Conservation (phyloP, 2,797 vertebrate genomes). For the Thalassophryne amazonica region DNA sequence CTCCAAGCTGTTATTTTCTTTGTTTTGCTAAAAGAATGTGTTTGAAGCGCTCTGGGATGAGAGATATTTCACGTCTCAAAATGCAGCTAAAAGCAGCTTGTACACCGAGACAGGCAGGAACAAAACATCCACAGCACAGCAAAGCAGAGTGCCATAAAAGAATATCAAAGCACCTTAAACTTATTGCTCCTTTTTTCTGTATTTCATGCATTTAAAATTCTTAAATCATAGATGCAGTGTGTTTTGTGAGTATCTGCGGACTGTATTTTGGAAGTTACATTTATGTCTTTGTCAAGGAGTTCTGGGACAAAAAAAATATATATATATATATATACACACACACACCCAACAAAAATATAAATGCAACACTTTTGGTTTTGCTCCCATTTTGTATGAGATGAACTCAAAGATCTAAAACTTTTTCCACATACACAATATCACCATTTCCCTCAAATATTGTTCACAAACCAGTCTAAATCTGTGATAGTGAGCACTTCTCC, state of each 20-base stretch:
- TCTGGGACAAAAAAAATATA: too few species aligned
- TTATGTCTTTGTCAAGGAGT: constrained; percentile 17
- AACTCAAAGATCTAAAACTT: too few species aligned
- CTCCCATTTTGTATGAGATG: too few species aligned
- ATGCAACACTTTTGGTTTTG: too few species aligned
- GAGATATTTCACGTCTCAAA: constrained; percentile 54
- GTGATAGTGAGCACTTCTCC: too few species aligned
- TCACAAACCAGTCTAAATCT: too few species aligned
- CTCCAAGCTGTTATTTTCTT: constrained; percentile 37
- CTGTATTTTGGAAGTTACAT: too few species aligned
- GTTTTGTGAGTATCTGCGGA: too few species aligned
- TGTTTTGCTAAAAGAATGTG: constrained; percentile 36
- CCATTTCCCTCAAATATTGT: too few species aligned
- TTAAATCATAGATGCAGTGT: neutral
- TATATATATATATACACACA: too few species aligned
- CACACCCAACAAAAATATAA: too few species aligned
- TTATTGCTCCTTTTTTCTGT: neutral
- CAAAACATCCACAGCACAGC: constrained; percentile 27
- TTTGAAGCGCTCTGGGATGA: constrained; percentile 19
- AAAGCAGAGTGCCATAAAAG: constrained; percentile 47
- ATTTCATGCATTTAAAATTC: neutral
- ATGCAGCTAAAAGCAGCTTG: constrained; percentile 26
- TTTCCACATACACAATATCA: too few species aligned
- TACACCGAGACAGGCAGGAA: constrained; percentile 25
- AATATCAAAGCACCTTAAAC: constrained; percentile 33